A percentile compares a stretch with the other conserved stretches of the same genome.
These are phyloP conservation scores for Gasterosteus nipponicus DNA, from an alignment of 2,113 vertebrate genomes.

Conservation along the genomic window DNA sequence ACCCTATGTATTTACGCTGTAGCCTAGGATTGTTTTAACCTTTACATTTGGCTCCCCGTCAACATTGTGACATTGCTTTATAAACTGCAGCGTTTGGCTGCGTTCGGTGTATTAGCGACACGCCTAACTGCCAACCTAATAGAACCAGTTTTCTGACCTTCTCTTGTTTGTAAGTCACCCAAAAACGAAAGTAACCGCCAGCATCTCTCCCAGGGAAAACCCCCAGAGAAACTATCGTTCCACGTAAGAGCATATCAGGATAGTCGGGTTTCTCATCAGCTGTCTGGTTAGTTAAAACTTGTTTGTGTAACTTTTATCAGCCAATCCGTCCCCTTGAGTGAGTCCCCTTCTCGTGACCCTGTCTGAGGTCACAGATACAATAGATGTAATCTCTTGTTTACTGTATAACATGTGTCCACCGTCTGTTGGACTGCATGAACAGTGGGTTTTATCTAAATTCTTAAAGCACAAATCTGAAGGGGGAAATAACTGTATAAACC, in stretches of 20 bases:
- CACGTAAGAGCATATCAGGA: neutral
- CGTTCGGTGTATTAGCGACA: conserved; percentile 57
- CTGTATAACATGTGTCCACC: neutral
- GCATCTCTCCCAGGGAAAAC: neutral
- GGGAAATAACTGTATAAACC: neutral
- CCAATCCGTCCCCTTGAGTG: conserved; percentile 21
- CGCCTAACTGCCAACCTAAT: conserved; percentile 45
- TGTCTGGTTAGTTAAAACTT: conserved; percentile 14
- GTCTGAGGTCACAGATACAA: no score
- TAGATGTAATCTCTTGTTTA: neutral
- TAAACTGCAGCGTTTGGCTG: conserved; percentile 40
- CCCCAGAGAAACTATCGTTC: neutral
- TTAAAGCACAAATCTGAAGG: neutral
- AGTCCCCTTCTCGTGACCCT: neutral
- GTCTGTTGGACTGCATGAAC: neutral
- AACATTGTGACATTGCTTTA: conserved; percentile 36
- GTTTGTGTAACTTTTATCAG: neutral
- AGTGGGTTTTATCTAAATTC: neutral
- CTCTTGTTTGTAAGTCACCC: conserved; percentile 26
- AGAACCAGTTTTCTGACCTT: conserved; percentile 60
- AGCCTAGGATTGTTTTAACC: neutral
- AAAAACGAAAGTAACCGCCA: conserved; percentile 18
- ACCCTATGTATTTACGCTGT: neutral
- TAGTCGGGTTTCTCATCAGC: neutral
- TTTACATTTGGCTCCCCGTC: conserved; percentile 27